phyloP scores from a whole-genome alignment of 2,888 invertebrate genomes.

The Furcula furcula region DNA sequence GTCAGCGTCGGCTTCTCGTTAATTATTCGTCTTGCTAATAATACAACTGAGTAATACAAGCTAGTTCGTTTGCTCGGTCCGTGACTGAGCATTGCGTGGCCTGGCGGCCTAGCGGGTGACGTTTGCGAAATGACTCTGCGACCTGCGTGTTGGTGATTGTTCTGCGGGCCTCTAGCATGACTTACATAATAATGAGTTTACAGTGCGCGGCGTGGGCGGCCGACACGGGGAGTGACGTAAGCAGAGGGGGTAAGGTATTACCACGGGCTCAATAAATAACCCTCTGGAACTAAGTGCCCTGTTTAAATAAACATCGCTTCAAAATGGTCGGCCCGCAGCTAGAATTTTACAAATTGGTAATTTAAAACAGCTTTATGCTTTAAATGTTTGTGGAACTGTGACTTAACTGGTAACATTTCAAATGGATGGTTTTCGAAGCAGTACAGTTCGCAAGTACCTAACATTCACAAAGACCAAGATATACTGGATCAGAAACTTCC shows the following conservation, averaged over 20 bases:
- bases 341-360: slow-evolving; percentile 1
- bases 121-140: background rate
- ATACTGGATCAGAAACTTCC: too few species aligned
- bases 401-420: too few species aligned
- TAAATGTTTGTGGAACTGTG: slow-evolving; percentile 1
- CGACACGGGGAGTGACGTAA: background rate
- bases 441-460: too few species aligned
- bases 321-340: background rate
- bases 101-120: too few species aligned
- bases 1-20: too few species aligned
- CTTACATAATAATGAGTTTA: background rate
- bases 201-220: background rate
- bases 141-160: background rate
- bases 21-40: too few species aligned
- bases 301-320: slow-evolving; percentile 3
- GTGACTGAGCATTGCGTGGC: too few species aligned
- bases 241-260: background rate
- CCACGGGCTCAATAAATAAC: slow-evolving; percentile 3
- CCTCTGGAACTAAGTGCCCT: slow-evolving; percentile 2
- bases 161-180: background rate
- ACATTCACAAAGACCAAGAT: too few species aligned
- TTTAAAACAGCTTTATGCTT: background rate
- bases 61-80: too few species aligned
- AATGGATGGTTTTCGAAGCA: too few species aligned
- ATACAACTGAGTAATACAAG: too few species aligned